A percentile compares a stretch with the other conserved stretches of the same genome.
These are phyloP conservation scores for Subacronicta megacephala DNA, from an alignment of 2,888 invertebrate species.

Conservation along the genomic window DNA sequence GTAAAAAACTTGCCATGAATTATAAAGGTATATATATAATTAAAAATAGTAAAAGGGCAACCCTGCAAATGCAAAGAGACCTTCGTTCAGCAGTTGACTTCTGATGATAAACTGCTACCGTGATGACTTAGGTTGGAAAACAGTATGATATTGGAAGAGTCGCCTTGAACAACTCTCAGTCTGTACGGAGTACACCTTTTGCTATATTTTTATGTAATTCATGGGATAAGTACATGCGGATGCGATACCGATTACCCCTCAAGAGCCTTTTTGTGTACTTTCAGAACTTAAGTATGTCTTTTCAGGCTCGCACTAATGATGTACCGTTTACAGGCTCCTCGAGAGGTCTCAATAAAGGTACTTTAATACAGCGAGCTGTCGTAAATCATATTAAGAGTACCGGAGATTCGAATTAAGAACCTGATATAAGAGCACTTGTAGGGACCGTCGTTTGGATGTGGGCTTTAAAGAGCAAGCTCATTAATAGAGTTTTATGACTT, in stretches of 20 bases:
- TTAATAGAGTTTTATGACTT: no score
- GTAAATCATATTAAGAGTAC: slow-evolving; percentile 14
- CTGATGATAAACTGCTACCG: no score
- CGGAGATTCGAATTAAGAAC: slow-evolving; percentile 6
- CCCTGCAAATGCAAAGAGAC: no score
- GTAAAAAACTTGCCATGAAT: no score
- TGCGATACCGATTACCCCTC: slow-evolving; percentile 4
- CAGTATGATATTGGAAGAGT: no score
- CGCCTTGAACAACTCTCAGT: no score
- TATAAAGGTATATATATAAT: no score
- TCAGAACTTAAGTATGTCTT: slow-evolving; percentile 3
- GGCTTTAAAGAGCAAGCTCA: neutral
- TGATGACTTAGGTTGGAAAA: no score
- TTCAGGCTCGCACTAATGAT: slow-evolving; percentile 22
- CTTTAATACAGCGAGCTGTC: slow-evolving; percentile 8
- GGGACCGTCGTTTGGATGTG: neutral
- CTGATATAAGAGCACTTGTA: slow-evolving; percentile 5
- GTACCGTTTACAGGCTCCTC: slow-evolving; percentile 9
- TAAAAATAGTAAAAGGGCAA: no score
- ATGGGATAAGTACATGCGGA: neutral
- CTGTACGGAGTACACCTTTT: neutral
- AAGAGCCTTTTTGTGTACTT: slow-evolving; percentile 2
- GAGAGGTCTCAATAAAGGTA: slow-evolving; percentile 9
- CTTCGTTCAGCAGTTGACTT: no score
- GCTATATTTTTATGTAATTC: neutral